Base-by-base conservation (phyloP, 2,797 vertebrate genomes). In the Phrynocephalus vlangalii region DNA sequence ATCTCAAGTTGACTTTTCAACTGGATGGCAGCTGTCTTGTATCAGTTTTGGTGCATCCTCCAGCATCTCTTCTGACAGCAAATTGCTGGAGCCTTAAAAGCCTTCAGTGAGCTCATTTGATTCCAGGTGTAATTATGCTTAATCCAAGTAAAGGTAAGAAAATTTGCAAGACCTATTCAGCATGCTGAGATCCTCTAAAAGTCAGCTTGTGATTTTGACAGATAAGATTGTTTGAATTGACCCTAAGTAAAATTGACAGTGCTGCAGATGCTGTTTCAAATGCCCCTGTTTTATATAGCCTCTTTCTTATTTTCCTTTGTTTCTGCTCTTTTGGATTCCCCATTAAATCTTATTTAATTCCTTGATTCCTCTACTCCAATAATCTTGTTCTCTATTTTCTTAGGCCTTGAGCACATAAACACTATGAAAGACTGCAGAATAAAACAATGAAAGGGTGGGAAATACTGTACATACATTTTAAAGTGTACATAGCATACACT, bases 191-290 rank as follows among this genome's bases (percentile, higher is more conserved):
- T 76, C 10, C 30, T 13, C 26, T 60, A 88, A 81, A 81, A 75
- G 70, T 84, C 73, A 44, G 9, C 71, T 82, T 82, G 80, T 73
- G 56, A 52, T 79, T 73, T 88, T 84, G 82, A 88, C 33, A 44
- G 76, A 79, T 56, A 77, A 48, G 30, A 76, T 33, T 85, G 48
- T 68, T 52, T 80, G 2, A n/a, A 67, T 48, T 85, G 72, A 76
- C 78, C 86, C 44, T 52, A 75, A 75, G 16, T 56, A 13, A 68
- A 48, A 13, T 82, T 60, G 87, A 44, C 60, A 52, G 24, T 11
- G 30, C 22, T 11, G 72, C 79, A 28, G 33, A 50, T 30, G 44
- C 13, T 63, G 3, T 72, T 38, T 73, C 71, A 22, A 72, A 71
- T 38, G 50, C 52, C 60, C n/a, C 11, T 81, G 38, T 63, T 72